Conservation (phyloP, 2,888 invertebrate genomes). For the Chloroclysta siterata region DNA sequence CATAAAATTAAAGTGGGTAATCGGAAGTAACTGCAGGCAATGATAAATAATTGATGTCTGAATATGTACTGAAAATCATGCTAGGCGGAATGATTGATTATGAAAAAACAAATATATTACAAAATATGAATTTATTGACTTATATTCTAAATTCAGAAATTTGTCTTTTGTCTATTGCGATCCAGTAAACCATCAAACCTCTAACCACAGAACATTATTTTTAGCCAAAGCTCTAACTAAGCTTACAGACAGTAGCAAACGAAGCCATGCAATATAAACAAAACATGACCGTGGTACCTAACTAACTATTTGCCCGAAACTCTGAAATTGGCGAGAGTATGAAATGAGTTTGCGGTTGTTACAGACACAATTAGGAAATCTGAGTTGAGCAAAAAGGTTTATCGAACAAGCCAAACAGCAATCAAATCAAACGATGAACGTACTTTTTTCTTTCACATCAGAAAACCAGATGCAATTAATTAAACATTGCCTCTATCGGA, state of each 20-base stretch:
- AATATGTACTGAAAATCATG: no score
- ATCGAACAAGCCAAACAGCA: slow-evolving; percentile 4
- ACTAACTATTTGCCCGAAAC: slow-evolving; percentile 11
- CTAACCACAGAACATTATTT: no score
- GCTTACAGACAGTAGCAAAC: neutral
- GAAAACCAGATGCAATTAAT: slow-evolving; percentile 35
- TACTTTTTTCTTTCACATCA: slow-evolving; percentile 8
- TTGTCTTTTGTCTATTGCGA: no score
- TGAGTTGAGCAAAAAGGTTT: neutral
- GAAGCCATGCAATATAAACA: slow-evolving; percentile 5
- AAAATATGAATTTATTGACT: no score
- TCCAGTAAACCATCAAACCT: neutral
- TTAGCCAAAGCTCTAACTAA: neutral
- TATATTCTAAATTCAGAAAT: no score
- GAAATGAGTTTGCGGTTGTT: slow-evolving; percentile 22
- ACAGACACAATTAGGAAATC: slow-evolving; percentile 16
- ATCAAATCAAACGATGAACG: slow-evolving; percentile 8
- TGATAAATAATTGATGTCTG: no score
- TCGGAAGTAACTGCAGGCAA: no score
- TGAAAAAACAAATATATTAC: no score
- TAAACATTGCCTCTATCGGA: slow-evolving; percentile 27
- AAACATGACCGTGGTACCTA: slow-evolving; percentile 5
- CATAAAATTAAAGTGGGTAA: neutral
- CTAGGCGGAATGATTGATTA: no score
- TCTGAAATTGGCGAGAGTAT: slow-evolving; percentile 17